Base-by-base conservation (phyloP, 2,888 invertebrate genomes). In the Ichneumoninae sp. region DNA sequence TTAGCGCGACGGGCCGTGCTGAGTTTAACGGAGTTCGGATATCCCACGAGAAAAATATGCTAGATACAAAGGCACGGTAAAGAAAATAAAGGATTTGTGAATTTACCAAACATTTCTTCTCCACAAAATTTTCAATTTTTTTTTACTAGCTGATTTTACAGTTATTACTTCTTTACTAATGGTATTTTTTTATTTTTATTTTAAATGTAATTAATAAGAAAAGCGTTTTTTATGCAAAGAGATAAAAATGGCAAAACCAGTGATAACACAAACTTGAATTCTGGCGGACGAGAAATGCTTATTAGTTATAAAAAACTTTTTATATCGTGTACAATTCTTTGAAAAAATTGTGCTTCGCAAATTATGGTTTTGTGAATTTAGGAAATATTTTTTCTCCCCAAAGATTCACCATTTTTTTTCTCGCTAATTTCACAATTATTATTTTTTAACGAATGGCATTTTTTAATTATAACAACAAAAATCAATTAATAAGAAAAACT, bases 1-100 rank as follows among this genome's bases (percentile, higher is more conserved):
- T 77, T 57, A 57, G 70, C 33, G 30, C 47, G 33, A 1, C 47
- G n/a, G 40, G 33, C 30, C 36, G 50, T 63, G 22, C 63, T n/a
- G n/a, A 69, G 57, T 44, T 68, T n/a, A 4, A 16, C 44, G 3
- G 1, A 47, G 0, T 16, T 47, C 44, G 16, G 44, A 16, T 10
- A 40, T 40, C 2, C 40, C 10, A 40, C 0, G 40, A 40, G 33
- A 40, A 40, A 40, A 40, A 8, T 40, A 40, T 40, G 10, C 0
- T 10, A 40, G 40, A 40, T 47, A 47, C 13, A 16, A 5, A 16
- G 13, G 16, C 40, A 40, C 40, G 40, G 40, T 40, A 2, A 40
- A 40, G 0, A 47, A 47, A 16, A 47, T 1, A 3, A 40, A 40
- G 40, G 4, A 16, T 47, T 16, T 16, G 3, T 47, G 44, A 47